Evolutionary conservation across 2,113 vertebrate species (phyloP).

Genomic region (Pomatorhinus ruficollis): DNA sequence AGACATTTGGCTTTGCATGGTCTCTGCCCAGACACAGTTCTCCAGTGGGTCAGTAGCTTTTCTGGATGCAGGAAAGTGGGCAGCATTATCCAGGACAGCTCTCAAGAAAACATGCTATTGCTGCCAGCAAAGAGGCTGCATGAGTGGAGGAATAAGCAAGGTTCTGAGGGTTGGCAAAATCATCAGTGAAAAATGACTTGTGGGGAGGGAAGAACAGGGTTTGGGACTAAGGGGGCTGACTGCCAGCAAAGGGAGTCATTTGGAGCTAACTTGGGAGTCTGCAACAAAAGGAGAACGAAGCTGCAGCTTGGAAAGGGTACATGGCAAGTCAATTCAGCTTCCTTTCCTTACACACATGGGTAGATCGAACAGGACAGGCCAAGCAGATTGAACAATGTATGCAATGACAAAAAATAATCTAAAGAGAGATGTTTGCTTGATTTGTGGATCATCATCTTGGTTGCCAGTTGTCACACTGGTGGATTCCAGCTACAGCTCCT

Average conservation of each 20-base stretch:
- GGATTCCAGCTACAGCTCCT: neutral
- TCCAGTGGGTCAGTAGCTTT: neutral
- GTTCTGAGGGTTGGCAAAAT: neutral
- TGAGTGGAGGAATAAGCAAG: neutral
- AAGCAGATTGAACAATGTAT: neutral
- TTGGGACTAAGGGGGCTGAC: neutral
- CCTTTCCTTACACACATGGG: neutral
- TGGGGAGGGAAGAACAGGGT: neutral
- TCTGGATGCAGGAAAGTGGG: neutral
- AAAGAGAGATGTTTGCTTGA: neutral
- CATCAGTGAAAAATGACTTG: neutral
- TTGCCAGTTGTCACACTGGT: neutral
- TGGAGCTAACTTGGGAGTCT: neutral
- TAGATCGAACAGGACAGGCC: neutral
- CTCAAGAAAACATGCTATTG: fast-evolving
- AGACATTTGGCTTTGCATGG: neutral
- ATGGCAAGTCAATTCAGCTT: neutral
- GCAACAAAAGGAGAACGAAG: neutral
- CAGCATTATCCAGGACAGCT: neutral
- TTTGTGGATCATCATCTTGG: neutral
- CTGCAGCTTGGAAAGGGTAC: neutral
- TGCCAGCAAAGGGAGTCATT: neutral
- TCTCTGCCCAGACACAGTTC: neutral
- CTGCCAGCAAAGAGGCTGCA: neutral
- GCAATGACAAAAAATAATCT: neutral